A percentile compares a stretch with the other conserved stretches of the same genome.
phyloP scores from a whole-genome alignment of 2,797 vertebrate species.

The Pangasius djambal region DNA sequence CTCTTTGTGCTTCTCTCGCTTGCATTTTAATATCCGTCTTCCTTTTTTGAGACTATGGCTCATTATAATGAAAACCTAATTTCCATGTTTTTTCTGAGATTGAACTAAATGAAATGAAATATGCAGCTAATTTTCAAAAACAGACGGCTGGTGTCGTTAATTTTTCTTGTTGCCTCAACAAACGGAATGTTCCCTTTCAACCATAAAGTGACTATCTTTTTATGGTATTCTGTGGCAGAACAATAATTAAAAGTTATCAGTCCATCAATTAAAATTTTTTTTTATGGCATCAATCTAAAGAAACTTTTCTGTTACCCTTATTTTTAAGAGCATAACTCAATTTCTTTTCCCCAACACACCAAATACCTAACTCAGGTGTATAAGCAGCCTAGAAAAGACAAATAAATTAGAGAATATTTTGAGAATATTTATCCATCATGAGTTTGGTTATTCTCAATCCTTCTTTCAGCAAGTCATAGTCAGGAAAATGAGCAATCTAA shows the following conservation, averaged over 20 bases:
- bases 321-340: background rate
- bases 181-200: background rate
- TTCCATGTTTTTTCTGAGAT: background rate
- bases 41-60: background rate
- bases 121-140: background rate
- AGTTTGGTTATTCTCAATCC: background rate
- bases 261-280: background rate
- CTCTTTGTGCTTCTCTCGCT: background rate
- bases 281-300: background rate
- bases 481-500: background rate
- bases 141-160: background rate
- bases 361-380: background rate
- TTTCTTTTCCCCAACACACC: background rate
- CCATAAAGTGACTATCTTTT: background rate
- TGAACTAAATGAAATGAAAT: conserved; percentile 6
- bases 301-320: too few species aligned
- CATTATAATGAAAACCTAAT: background rate
- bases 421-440: background rate
- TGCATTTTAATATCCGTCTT: background rate
- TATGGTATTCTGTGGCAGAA: background rate
- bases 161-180: background rate
- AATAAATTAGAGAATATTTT: background rate
- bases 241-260: background rate
- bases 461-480: background rate
- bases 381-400: background rate